Percentiles rank a stretch among this genome's conserved stretches.
Conservation (phyloP, 1,140 invertebrate genomes). For the Aethina tumida region DNA sequence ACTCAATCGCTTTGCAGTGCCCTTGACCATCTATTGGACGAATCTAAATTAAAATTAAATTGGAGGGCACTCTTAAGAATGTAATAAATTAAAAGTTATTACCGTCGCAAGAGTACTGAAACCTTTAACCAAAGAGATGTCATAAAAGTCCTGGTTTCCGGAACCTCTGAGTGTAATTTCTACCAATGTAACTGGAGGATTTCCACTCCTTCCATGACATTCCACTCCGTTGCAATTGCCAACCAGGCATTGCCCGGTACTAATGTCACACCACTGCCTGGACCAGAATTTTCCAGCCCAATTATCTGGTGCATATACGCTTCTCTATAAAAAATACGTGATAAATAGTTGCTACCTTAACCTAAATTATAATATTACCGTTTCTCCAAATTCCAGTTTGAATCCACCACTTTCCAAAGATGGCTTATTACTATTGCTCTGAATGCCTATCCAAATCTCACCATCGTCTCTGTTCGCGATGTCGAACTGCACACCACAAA, state of each 20-base stretch:
- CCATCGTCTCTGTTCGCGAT: slow-evolving; percentile 3
- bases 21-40: slow-evolving; percentile 16
- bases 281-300: slow-evolving; percentile 35
- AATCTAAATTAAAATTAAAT: too few relatives aligned
- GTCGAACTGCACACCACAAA: too few relatives aligned
- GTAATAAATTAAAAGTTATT: too few relatives aligned
- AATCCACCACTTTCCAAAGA: slow-evolving; percentile 4
- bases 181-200: slow-evolving; percentile 35
- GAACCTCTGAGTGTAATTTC: slow-evolving; percentile 34
- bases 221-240: slow-evolving; percentile 35
- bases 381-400: neutral
- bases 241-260: slow-evolving; percentile 25
- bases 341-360: too few relatives aligned
- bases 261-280: slow-evolving; percentile 30
- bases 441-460: slow-evolving; percentile 5
- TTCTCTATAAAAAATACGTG: too few relatives aligned
- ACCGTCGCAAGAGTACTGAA: slow-evolving; percentile 32
- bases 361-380: too few relatives aligned
- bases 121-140: slow-evolving; percentile 39
- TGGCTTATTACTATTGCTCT: slow-evolving; percentile 1
- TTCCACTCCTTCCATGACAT: slow-evolving; percentile 35
- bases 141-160: slow-evolving; percentile 34
- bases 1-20: slow-evolving; percentile 30
- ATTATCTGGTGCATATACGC: slow-evolving; percentile 13
- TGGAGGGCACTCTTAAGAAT: too few relatives aligned